Base-by-base conservation (phyloP, 2,888 invertebrate genomes). In the Litoditis marina region DNA sequence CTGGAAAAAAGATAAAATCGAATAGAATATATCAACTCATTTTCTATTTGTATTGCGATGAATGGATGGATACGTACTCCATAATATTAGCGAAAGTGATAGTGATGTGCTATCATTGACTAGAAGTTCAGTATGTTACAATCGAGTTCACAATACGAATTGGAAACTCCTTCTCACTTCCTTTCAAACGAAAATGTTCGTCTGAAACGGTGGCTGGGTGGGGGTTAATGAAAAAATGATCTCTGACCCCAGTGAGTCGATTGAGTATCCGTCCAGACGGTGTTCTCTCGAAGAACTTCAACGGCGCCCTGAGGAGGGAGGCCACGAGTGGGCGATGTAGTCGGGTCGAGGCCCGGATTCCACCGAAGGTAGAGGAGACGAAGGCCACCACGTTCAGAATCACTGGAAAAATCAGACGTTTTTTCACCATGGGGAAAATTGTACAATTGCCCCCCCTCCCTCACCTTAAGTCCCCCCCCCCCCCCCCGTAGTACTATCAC, bases 241-340 rank as follows among this genome's bases (percentile, higher is more conserved):
- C 4, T 13, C 60, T 60, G 34, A 70, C 73, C 16, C 66, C 59
- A n/a, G 68, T 64, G 22, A 69, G 63, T 44, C 84, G 71, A 65
- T 84, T 84, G 60, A 84, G 60, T 54, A 84, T 71, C 31, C 82
- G 74, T 52, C 85, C 83, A 30, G 74, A 65, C 25, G 83, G 80
- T 19, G 78, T 82, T 50, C 72, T 63, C 65, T 83, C 78, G 63
- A 80, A 82, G 71, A 83, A 83, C 11, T 74, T 64, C 78, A 81
- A 68, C 60, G 78, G 64, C 80, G 72, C 74, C 30, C 72, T 69
- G 6, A 83, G 64, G 5, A 84, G 69, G 49, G 72, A 66, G 28
- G 49, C 61, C 4, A 83, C 64, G 25, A 84, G 66, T 27, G 66
- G 63, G 31, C 62, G 31, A 70, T 82, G 83, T 19, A 84, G 62